These are phyloP conservation scores for Sebastes hubbsi DNA, from an alignment of 2,797 vertebrate species.

Conservation along the genomic window DNA sequence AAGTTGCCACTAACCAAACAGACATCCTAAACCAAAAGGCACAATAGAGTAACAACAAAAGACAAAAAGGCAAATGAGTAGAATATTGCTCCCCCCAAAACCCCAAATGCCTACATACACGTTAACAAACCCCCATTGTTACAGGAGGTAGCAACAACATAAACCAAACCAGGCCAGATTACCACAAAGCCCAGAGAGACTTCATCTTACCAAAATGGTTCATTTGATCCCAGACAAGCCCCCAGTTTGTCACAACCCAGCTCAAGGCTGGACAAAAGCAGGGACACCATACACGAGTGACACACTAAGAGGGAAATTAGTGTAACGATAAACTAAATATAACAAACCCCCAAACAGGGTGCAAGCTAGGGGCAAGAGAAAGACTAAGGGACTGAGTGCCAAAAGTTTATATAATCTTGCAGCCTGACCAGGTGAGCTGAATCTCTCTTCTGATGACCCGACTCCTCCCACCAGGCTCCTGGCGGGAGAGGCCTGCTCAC, in stretches of 20 bases:
- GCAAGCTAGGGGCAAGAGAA: not conserved
- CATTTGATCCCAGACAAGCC: not conserved
- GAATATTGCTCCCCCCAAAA: not conserved
- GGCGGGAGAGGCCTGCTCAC: not conserved
- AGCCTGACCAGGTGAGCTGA: conserved; percentile 5
- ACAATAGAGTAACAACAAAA: not conserved
- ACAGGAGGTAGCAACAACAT: not conserved
- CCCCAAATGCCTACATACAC: not conserved
- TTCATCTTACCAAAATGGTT: not conserved
- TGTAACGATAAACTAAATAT: not conserved
- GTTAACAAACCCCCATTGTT: not conserved
- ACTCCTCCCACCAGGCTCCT: not conserved
- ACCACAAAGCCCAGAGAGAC: not conserved
- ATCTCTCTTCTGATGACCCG: not conserved
- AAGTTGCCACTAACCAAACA: not conserved
- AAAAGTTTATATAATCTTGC: not conserved
- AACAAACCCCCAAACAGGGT: not conserved
- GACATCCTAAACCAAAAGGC: not conserved
- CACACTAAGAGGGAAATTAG: not conserved
- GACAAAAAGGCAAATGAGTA: not conserved
- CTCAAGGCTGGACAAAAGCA: not conserved
- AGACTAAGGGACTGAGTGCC: not conserved
- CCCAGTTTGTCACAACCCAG: not conserved
- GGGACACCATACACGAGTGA: not conserved
- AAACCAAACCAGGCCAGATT: not conserved